Evolutionary conservation across 1,140 invertebrate genomes (phyloP).

Genomic region (Drosophila yakuba): DNA sequence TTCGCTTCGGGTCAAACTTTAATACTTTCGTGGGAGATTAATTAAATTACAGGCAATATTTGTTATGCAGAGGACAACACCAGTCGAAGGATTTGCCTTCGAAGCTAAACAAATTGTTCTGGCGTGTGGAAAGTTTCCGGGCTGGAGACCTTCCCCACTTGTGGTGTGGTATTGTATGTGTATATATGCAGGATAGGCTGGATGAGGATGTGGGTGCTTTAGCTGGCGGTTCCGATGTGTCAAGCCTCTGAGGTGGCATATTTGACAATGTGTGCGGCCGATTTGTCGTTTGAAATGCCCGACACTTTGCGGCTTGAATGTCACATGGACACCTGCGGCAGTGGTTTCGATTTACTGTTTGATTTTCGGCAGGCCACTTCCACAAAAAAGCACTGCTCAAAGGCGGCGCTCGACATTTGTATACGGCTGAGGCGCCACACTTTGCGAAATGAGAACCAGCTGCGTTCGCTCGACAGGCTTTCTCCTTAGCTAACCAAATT

Average conservation of each 20-base stretch:
- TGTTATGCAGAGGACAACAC: constrained; percentile 40
- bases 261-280: constrained; percentile 40
- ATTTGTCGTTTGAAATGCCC: constrained; percentile 37
- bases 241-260: constrained; percentile 22
- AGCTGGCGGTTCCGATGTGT: constrained; percentile 2
- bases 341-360: constrained; percentile 34
- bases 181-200: neutral
- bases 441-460: constrained; percentile 30
- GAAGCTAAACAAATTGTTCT: constrained; percentile 49
- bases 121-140: constrained; percentile 25
- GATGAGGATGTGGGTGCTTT: neutral
- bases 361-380: constrained; percentile 18
- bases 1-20: constrained; percentile 35
- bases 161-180: constrained; percentile 5
- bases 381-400: constrained; percentile 4
- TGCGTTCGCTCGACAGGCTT: neutral
- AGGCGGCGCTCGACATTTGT: constrained; percentile 35
- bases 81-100: constrained; percentile 36
- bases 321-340: constrained; percentile 31
- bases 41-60: constrained; percentile 73
- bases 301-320: constrained; percentile 34
- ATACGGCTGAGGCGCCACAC: constrained; percentile 21
- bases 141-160: constrained; percentile 30
- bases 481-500: constrained; percentile 1
- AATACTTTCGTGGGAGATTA: constrained; percentile 57